Evolutionary conservation across 2,797 vertebrate genomes (phyloP).

Genomic region (Heterohyrax brucei): DNA sequence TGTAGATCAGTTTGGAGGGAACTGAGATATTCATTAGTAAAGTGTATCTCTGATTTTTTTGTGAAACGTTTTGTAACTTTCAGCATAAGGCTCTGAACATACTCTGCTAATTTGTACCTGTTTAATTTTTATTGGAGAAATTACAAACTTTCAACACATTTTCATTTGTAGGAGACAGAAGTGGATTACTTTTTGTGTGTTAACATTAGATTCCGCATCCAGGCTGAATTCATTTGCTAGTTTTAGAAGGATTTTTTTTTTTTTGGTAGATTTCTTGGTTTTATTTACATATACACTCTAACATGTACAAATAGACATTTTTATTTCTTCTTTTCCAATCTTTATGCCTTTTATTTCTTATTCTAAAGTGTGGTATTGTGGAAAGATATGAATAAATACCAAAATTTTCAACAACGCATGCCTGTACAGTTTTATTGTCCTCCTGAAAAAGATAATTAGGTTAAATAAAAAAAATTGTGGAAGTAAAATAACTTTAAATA

Average conservation of each 20-base stretch:
- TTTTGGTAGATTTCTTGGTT: neutral
- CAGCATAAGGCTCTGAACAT: neutral
- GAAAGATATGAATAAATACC: neutral
- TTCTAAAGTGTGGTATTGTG: neutral
- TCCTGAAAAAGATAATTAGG: neutral
- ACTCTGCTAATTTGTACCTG: neutral
- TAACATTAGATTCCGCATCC: neutral
- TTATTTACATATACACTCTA: neutral
- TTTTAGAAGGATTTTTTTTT: neutral
- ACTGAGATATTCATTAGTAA: neutral
- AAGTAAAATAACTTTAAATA: neutral
- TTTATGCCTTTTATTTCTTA: neutral
- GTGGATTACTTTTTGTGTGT: neutral
- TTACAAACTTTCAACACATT: neutral
- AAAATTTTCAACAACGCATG: neutral
- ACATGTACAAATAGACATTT: neutral
- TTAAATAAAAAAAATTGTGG: constrained; percentile 20
- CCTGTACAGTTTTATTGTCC: neutral
- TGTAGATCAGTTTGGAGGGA: neutral
- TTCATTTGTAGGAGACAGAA: neutral
- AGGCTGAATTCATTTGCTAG: neutral
- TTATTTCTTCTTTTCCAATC: too few species aligned
- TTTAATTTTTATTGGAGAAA: constrained; percentile 6
- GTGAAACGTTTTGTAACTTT: neutral
- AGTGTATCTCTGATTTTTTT: neutral